phyloP scores from a whole-genome alignment of 2,888 invertebrate genomes.

The Phaedon cochleariae region DNA sequence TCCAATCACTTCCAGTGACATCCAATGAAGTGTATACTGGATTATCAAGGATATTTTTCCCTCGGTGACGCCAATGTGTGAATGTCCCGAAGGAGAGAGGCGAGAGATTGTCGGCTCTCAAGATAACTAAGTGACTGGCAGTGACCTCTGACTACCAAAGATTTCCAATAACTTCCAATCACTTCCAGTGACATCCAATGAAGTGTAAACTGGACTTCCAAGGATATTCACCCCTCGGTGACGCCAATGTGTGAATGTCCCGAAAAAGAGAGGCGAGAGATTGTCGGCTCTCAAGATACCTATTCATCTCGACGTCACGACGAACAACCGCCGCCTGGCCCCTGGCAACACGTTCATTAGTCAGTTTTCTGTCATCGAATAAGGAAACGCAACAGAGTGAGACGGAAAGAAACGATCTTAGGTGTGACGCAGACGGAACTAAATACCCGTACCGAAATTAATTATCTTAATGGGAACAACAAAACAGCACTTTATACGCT shows the following conservation, averaged over 20 bases:
- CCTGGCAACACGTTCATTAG: conserved; percentile 34
- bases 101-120: too few species aligned
- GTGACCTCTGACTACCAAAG: too few species aligned
- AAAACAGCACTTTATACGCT: too few species aligned
- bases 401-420: neutral
- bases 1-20: too few species aligned
- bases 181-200: too few species aligned
- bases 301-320: conserved; percentile 8
- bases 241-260: neutral
- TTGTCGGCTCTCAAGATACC: conserved; percentile 20
- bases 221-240: neutral
- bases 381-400: conserved; percentile 18
- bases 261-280: conserved; percentile 22
- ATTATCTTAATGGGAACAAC: conserved; percentile 40
- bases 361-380: conserved; percentile 35
- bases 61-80: too few species aligned
- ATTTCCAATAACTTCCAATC: too few species aligned
- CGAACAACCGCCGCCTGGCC: conserved; percentile 20
- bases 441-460: conserved; percentile 37
- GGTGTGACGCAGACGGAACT: conserved; percentile 15
- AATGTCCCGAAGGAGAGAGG: too few species aligned
- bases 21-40: too few species aligned
- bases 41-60: too few species aligned
- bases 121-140: too few species aligned
- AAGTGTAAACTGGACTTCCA: too few species aligned